Conservation (phyloP, 2,797 vertebrate species). For the Lagorchestes hirsutus region DNA sequence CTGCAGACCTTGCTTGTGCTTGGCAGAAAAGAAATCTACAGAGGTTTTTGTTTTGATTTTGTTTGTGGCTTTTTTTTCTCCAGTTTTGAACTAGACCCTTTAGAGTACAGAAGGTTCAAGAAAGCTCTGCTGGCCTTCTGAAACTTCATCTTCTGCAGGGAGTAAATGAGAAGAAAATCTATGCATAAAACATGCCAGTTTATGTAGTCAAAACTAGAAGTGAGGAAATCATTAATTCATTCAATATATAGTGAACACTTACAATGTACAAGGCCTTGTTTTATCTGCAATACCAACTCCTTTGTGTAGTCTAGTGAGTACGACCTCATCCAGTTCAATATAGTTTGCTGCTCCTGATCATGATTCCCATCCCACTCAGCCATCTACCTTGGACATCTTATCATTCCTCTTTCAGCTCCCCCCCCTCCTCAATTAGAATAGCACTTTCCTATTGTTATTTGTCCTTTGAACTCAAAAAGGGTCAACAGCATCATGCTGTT, state of each 20-base stretch:
- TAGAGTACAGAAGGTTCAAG: slow-evolving; percentile 61
- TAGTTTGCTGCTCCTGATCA: background rate
- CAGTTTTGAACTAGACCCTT: slow-evolving; percentile 54
- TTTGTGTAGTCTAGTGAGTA: background rate
- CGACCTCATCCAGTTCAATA: background rate
- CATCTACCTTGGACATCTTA: background rate
- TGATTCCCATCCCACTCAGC: background rate
- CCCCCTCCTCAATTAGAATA: background rate
- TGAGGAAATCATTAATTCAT: background rate
- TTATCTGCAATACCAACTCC: background rate
- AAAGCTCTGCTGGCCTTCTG: slow-evolving; percentile 12
- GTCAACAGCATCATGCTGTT: background rate
- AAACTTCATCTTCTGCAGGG: background rate
- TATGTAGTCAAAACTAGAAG: background rate
- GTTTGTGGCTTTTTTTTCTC: background rate
- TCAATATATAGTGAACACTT: background rate
- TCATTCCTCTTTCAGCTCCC: background rate
- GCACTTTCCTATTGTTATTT: background rate
- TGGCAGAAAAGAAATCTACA: background rate
- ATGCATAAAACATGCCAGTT: background rate
- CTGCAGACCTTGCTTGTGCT: slow-evolving; percentile 45
- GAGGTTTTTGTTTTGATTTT: background rate
- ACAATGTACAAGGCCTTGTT: background rate
- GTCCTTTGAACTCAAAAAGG: background rate
- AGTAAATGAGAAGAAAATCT: background rate